Evolutionary conservation across 2,888 invertebrate genomes (phyloP), one percentile per base, ranked within the genome.

Genomic region (Eupithecia tripunctaria): DNA sequence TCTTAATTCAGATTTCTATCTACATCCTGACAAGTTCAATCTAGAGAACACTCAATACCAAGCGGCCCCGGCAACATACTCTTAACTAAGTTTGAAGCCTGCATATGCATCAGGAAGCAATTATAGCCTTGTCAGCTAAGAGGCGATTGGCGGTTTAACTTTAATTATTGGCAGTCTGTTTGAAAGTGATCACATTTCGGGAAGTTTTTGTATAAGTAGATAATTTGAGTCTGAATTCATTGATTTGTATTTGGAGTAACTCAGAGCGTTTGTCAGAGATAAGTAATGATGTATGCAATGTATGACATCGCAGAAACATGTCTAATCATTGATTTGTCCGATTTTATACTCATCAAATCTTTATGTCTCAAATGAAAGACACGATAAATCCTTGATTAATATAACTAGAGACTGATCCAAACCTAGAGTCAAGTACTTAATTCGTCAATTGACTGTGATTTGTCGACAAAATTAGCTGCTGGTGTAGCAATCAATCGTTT

Each of bases 131-230:
- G 73, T 65, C 67, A 27, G 67, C 59, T 56, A 70, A 66, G 63
- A 66, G 38, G 56, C 25, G 70, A 73, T 67, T 73, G 73, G 70
- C 67, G 38, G 68, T 73, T 73, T 68, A 70, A 68, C 70, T 70
- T 64, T 64, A 73, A 70, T 73, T 67, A 73, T 21, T 21, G 21
- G 8, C 47, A 47, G 47, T 7, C n/a, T 18, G 43, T 6, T 18
- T 21, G 47, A 2, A 10, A 3, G 51, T 21, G 21, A 51, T 51
- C 51, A 51, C n/a, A 43, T n/a, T 43, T n/a, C 43, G 18, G 43
- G 21, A 47, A 47, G 10, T 21, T 47, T n/a, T 47, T 47, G 7
- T 21, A 47, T 8, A 4, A 43, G 51, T 21, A 10, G 51, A 12
- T 51, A n/a, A n/a, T 47, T 43, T 47, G n/a, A 47, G n/a, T 47